phyloP scores from a whole-genome alignment of 2,888 invertebrate species.

The Ptilodon capucinus region DNA sequence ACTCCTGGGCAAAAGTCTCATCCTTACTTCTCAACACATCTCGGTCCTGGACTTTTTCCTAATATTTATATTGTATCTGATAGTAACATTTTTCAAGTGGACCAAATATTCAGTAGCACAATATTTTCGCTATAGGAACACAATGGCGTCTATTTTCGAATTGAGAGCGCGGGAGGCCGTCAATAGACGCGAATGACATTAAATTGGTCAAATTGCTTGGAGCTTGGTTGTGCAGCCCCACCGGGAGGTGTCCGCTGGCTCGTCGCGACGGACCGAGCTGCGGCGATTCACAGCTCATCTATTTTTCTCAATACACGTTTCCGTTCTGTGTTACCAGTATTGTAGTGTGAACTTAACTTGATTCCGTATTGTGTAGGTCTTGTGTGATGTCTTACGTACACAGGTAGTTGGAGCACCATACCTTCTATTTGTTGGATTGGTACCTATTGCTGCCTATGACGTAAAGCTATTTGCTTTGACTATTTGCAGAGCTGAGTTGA shows the following conservation, averaged over 20 bases:
- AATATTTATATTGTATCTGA: too few species aligned
- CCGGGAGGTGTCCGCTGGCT: constrained; percentile 58
- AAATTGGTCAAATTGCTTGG: constrained; percentile 80
- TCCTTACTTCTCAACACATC: too few species aligned
- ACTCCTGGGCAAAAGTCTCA: too few species aligned
- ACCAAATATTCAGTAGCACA: constrained; percentile 21
- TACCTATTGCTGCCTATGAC: too few species aligned
- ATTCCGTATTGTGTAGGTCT: background rate
- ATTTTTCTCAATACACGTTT: constrained; percentile 41
- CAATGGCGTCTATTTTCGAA: constrained; percentile 76
- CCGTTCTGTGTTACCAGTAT: constrained; percentile 28
- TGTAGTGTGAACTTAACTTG: constrained; percentile 13
- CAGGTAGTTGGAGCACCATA: too few species aligned
- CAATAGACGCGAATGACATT: constrained; percentile 77
- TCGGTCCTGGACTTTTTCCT: too few species aligned
- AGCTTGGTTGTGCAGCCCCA: constrained; percentile 67
- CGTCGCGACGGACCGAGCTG: constrained; percentile 30
- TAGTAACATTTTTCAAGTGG: background rate
- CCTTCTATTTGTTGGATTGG: too few species aligned
- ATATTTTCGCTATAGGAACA: constrained; percentile 60
- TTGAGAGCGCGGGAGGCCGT: constrained; percentile 73
- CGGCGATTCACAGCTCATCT: constrained; percentile 47
- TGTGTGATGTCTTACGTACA: too few species aligned
- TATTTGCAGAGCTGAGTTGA: too few species aligned
- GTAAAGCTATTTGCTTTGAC: too few species aligned